Percentiles rank a stretch among this genome's conserved stretches.
Evolutionary conservation across 2,888 invertebrate species (phyloP).

Genomic region (Argynnis bischoffii): DNA sequence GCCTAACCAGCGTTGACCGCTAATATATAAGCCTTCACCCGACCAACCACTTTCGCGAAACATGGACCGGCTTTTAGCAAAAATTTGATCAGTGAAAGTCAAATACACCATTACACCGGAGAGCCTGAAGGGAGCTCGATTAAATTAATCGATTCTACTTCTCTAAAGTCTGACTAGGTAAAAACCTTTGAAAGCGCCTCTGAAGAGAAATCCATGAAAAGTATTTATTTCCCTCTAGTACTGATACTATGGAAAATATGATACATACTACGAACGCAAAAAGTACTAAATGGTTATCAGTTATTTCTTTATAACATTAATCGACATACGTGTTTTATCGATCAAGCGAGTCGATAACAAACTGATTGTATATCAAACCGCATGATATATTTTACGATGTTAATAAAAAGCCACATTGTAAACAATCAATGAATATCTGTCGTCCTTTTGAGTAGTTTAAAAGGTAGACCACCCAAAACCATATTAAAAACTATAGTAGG

Average conservation of each 20-base stretch:
- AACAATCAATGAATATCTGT: slow-evolving; percentile 25
- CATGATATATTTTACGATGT: slow-evolving; percentile 32
- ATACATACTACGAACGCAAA: no score
- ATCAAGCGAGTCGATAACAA: slow-evolving; percentile 22
- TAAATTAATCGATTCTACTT: slow-evolving; percentile 54
- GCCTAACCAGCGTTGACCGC: slow-evolving; percentile 56
- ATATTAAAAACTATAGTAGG: slow-evolving; percentile 6
- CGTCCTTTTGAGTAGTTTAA: slow-evolving; percentile 19
- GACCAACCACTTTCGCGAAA: slow-evolving; percentile 78
- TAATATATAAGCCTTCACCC: slow-evolving; percentile 52
- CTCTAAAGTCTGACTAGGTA: slow-evolving; percentile 39
- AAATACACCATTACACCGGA: slow-evolving; percentile 49
- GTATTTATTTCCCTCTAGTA: no score
- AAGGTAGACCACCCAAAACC: slow-evolving; percentile 41
- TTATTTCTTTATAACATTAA: slow-evolving; percentile 28
- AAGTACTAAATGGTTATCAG: slow-evolving; percentile 14
- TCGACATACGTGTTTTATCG: slow-evolving; percentile 28
- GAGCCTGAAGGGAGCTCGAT: slow-evolving; percentile 59
- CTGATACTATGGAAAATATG: no score
- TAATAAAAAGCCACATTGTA: slow-evolving; percentile 34
- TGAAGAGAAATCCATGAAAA: slow-evolving; percentile 31
- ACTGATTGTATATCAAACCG: slow-evolving; percentile 23
- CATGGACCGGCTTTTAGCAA: slow-evolving; percentile 79
- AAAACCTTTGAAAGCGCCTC: slow-evolving; percentile 30
- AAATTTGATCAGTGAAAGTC: slow-evolving; percentile 82